Evolutionary conservation across 2,888 invertebrate genomes (phyloP), one percentile per base, ranked within the genome.

Genomic region (Rhagonycha lutea): DNA sequence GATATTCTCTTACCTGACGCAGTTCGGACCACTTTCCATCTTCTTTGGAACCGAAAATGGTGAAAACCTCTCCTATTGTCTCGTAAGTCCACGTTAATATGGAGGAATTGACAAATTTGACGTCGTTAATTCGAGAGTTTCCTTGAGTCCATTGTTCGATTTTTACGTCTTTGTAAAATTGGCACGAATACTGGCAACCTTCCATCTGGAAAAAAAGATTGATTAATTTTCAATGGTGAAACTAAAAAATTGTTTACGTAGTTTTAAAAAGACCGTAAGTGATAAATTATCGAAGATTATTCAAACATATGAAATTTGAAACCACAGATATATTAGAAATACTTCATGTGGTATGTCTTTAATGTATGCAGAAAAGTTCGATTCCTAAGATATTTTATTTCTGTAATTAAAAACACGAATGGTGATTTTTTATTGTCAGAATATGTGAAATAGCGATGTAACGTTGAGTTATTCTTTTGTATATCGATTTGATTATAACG

Each of bases 221-320:
- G 26, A 65, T 65, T 65, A 65, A 26, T 23, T 65, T 65, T 26
- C 26, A 65, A 65, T 24, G 24, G 12, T n/a, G 26, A 23, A 65
- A 65, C 26, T 65, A 65, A 65, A 65, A 23, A 65, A 26, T 65
- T 65, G 63, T 65, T 14, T 79, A 78, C 23, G 24, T 65, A 65
- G 26, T 65, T 62, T 62, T 62, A 24, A 76, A 75, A 78, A 80
- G 80, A 78, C 74, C 77, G 78, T 77, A 78, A 68, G 78, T 82
- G 84, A 81, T 86, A 86, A 86, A 86, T 86, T 85, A 85, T 80
- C 82, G 82, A 85, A 84, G 83, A 84, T 85, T 84, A 82, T 84
- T 83, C 82, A 80, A 84, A 85, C 80, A 78, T 73, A 81, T 86
- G 85, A 85, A 85, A 86, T 84, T 84, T 84, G 85, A 86, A 82